Evolutionary conservation across 2,113 vertebrate species (phyloP).

Genomic region (Trematocara marginatum): DNA sequence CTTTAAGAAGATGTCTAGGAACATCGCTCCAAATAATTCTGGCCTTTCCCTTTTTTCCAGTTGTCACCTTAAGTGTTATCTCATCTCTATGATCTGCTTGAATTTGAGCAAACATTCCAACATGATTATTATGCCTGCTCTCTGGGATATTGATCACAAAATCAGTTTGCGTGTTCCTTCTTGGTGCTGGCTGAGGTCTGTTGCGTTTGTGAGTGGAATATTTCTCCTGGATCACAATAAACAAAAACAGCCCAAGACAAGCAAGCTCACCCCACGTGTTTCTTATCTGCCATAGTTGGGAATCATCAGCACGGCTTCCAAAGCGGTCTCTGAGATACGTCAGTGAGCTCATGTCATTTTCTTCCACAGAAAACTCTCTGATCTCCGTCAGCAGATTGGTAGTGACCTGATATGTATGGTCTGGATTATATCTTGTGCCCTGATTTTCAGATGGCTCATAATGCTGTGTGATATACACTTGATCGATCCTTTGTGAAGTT

Average conservation of each 20-base stretch:
- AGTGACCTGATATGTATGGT: constrained; percentile 43
- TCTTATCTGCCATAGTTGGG: neutral
- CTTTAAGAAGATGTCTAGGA: neutral
- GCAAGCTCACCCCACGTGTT: constrained; percentile 34
- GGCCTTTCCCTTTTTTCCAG: constrained; percentile 14
- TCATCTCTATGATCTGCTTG: neutral
- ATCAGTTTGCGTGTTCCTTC: neutral
- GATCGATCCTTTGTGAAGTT: neutral
- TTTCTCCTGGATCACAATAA: constrained; percentile 42
- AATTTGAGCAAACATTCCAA: neutral
- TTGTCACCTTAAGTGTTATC: constrained; percentile 1
- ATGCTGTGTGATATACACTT: constrained; percentile 62
- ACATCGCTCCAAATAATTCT: constrained; percentile 17
- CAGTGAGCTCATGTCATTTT: neutral
- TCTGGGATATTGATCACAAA: constrained; percentile 14
- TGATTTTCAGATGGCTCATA: neutral
- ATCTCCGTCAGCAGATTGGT: constrained; percentile 30
- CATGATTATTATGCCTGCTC: neutral
- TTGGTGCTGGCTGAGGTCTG: neutral
- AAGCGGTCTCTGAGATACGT: constrained; percentile 13
- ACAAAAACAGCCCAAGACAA: constrained; percentile 45
- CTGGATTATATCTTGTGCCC: constrained; percentile 39
- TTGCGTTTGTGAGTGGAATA: neutral
- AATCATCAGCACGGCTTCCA: neutral
- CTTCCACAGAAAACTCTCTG: constrained; percentile 24